Evolutionary conservation across 1,140 invertebrate genomes (phyloP).

Genomic region (Coelopa frigida): DNA sequence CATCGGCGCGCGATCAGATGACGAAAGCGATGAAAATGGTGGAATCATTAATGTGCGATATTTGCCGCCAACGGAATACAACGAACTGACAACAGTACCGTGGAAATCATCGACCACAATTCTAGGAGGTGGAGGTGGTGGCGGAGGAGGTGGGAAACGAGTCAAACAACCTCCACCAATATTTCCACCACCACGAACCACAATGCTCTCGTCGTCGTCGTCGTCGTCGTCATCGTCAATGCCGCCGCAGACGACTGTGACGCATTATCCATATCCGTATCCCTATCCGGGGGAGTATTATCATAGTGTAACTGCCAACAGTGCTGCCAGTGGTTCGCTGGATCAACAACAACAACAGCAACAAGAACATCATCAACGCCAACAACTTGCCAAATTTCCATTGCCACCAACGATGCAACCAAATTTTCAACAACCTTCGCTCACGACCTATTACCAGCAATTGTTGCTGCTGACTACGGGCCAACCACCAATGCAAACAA

Average conservation of each 20-base stretch:
- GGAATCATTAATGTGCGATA: conserved; percentile 7
- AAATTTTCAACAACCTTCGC: neutral
- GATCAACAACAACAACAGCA: conserved; percentile 16
- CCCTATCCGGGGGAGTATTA: conserved; percentile 1
- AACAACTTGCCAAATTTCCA: conserved; percentile 1
- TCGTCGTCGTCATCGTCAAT: conserved; percentile 9
- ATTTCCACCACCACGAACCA: conserved; percentile 32
- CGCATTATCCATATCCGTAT: conserved; percentile 23
- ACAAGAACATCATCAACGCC: conserved; percentile 12
- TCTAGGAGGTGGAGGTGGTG: neutral
- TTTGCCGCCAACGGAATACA: conserved; percentile 11
- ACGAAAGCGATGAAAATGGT: conserved; percentile 14
- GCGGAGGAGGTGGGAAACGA: conserved; percentile 16
- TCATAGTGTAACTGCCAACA: conserved; percentile 9
- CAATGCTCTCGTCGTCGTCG: conserved; percentile 1
- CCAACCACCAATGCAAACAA: conserved; percentile 1
- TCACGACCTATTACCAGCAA: too few species aligned
- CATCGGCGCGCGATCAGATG: neutral
- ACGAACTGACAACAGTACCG: conserved; percentile 22
- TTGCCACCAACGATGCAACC: neutral
- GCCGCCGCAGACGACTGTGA: conserved; percentile 18
- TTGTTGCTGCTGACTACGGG: conserved; percentile 1
- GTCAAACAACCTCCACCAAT: conserved; percentile 28
- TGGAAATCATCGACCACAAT: conserved; percentile 20
- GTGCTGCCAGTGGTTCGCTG: conserved; percentile 4